A percentile compares a stretch with the other conserved stretches of the same genome.
Evolutionary conservation across 2,113 vertebrate genomes (phyloP).

Genomic region (Callaeas wilsoni): DNA sequence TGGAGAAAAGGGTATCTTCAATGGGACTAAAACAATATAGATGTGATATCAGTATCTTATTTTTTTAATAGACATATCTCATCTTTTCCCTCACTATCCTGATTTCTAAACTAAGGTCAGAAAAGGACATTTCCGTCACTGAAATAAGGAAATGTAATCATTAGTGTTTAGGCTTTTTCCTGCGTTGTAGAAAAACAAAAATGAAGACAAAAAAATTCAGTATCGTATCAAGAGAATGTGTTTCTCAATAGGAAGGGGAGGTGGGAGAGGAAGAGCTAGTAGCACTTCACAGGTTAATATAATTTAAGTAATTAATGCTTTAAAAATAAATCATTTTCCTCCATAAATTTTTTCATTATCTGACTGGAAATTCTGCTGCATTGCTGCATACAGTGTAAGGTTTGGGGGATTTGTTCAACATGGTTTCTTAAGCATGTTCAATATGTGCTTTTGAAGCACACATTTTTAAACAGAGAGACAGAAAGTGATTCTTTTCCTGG

Average conservation of each 20-base stretch:
- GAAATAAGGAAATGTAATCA: not conserved
- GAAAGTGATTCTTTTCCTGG: not conserved
- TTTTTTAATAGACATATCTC: not conserved
- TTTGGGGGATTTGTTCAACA: not conserved
- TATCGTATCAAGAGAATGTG: not conserved
- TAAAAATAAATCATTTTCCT: not conserved
- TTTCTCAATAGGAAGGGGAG: not conserved
- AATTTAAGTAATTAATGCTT: not conserved
- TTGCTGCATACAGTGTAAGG: not conserved
- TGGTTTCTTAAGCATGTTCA: not conserved
- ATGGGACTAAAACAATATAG: not conserved
- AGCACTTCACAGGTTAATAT: not conserved
- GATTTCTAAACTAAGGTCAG: not conserved
- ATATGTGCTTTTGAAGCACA: not conserved
- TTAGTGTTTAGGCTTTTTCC: slow-evolving; percentile 17
- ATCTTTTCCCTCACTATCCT: not conserved
- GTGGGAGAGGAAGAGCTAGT: not conserved
- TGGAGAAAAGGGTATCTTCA: not conserved
- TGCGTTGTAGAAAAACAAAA: not conserved
- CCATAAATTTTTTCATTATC: not conserved
- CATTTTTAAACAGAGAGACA: not conserved
- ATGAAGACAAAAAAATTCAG: not conserved
- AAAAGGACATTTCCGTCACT: not conserved
- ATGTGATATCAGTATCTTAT: not conserved
- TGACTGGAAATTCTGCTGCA: not conserved